Base-by-base conservation (phyloP, 2,888 invertebrate species). In the Drosophila eohydei region DNA sequence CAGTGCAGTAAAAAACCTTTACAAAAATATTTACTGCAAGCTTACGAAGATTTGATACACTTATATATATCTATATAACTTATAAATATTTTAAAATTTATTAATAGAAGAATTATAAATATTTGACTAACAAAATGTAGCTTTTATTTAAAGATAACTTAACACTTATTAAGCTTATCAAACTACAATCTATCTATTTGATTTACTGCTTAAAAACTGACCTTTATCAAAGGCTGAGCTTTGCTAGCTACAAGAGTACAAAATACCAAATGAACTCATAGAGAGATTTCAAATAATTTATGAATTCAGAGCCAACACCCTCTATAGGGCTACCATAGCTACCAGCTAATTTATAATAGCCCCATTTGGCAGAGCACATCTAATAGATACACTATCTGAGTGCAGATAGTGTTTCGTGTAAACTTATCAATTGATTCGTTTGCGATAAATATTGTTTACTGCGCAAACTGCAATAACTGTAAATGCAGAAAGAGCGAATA, bases 391-490 rank as follows among this genome's bases (percentile, higher is more conserved):
- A 55, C 65, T 82, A 83, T 71, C 74, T 82, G 11, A 32, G 21
- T 14, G 34, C 34, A 76, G 83, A 81, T 80, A 76, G 56, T 44
- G 52, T 30, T n/a, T 50, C 28, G 55, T 44, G 44, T 44, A 44
- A 44, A 46, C 57, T 74, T 78, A 75, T 78, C 79, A 67, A 60
- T 66, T 5, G 60, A n/a, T 28, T 30, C 26, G 40, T 21, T 26
- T 54, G 77, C 44, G 68, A 66, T 57, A 71, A 61, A 50, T 12
- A 48, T 34, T 21, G 11, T 16, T 43, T 54, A 59, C 51, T 1
- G 38, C n/a, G n/a, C 30, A 55, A 58, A 63, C 8, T 56, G 56
- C 32, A 56, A 32, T 38, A 64, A 41, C 36, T 51, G 41, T 52
- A 12, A 43, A 43, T 67, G 70, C 61, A 74, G 48, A 38, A 40